phyloP scores from a whole-genome alignment of 2,113 vertebrate species.

The Myrmecophaga tridactyla region DNA sequence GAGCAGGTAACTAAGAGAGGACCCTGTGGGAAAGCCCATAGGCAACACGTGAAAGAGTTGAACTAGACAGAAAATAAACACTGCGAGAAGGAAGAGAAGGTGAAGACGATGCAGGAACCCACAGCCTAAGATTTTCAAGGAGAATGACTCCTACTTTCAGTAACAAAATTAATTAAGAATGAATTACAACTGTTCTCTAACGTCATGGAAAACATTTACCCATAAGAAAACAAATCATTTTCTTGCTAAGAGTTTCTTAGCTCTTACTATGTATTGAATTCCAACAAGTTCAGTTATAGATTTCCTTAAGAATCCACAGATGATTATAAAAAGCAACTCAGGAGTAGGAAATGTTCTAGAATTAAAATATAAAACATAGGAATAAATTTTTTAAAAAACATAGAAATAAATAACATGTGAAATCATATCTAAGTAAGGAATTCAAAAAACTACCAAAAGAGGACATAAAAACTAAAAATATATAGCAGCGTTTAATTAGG shows the following conservation, averaged over 20 bases:
- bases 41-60: not conserved
- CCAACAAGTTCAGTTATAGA: not conserved
- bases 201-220: not conserved
- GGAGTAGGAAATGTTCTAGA: not conserved
- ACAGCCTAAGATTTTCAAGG: not conserved
- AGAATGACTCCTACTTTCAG: not conserved
- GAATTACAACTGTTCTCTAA: not conserved
- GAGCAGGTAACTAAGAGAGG: not conserved
- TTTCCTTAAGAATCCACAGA: not conserved
- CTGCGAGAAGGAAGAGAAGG: no score
- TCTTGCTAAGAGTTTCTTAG: not conserved
- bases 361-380: not conserved
- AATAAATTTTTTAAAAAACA: no score
- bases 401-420: not conserved
- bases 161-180: not conserved
- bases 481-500: not conserved
- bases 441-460: not conserved
- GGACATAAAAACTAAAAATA: not conserved
- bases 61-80: not conserved
- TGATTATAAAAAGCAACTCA: not conserved
- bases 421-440: not conserved
- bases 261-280: not conserved
- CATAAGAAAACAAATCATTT: not conserved
- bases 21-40: accelerated
- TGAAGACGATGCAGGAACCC: not conserved